phyloP scores from a whole-genome alignment of 2,113 vertebrate genomes.

The Elephantulus edwardii region DNA sequence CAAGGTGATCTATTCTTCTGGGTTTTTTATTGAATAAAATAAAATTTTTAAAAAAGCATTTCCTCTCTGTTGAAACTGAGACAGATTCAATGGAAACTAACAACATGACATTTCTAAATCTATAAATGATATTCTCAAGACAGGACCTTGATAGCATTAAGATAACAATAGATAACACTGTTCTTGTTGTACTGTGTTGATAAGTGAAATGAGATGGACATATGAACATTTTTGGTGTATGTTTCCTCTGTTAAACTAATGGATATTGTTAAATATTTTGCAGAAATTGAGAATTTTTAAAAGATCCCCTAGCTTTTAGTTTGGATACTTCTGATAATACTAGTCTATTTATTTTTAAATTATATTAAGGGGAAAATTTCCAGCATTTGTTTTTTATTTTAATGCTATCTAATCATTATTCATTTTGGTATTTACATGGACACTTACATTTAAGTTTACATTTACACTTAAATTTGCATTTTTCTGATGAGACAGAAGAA shows the following conservation, averaged over 20 bases:
- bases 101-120: background rate
- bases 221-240: too few relatives aligned
- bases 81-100: background rate
- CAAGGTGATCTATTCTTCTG: too few relatives aligned
- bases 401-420: background rate
- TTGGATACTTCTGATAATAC: background rate
- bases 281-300: background rate
- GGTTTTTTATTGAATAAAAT: too few relatives aligned
- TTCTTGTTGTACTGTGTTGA: too few relatives aligned
- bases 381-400: background rate
- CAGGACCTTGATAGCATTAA: too few relatives aligned
- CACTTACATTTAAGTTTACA: too few relatives aligned
- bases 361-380: background rate
- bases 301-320: background rate
- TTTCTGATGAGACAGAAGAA: background rate
- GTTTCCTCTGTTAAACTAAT: background rate
- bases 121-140: background rate
- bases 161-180: too few relatives aligned
- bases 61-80: background rate
- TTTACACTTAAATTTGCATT: too few relatives aligned
- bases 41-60: too few relatives aligned
- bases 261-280: background rate
- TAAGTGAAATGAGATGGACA: too few relatives aligned
- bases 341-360: background rate
- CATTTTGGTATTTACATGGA: background rate